phyloP scores from a whole-genome alignment of 2,888 invertebrate genomes.

The Meta bourneti region DNA sequence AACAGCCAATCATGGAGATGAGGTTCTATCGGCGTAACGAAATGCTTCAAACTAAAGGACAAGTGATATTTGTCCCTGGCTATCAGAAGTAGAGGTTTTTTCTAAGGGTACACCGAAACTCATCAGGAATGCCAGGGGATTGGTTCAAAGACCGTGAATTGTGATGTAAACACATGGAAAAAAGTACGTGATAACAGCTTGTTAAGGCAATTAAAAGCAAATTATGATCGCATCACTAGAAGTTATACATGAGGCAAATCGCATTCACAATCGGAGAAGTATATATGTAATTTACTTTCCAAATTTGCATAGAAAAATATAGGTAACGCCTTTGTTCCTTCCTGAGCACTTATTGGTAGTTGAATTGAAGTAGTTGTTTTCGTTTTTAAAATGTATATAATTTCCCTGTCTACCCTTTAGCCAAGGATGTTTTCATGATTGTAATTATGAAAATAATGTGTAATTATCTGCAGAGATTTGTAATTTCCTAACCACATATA shows the following conservation, averaged over 20 bases:
- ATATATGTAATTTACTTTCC: slow-evolving; percentile 19
- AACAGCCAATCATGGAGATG: too few relatives aligned
- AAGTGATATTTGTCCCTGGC: not conserved
- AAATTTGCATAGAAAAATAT: slow-evolving; percentile 15
- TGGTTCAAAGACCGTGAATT: slow-evolving; percentile 19
- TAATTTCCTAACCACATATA: not conserved
- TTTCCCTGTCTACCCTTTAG: not conserved
- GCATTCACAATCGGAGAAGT: slow-evolving; percentile 27
- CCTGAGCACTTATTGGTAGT: slow-evolving; percentile 24
- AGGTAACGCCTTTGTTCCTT: slow-evolving; percentile 23
- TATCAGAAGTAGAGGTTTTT: not conserved
- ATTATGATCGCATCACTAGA: slow-evolving; percentile 22
- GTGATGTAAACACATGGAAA: slow-evolving; percentile 1
- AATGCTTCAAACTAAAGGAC: too few relatives aligned
- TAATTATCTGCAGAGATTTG: not conserved
- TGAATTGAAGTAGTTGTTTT: not conserved
- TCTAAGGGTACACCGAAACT: not conserved
- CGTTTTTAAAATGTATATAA: not conserved
- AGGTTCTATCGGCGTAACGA: too few relatives aligned
- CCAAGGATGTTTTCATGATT: slow-evolving; percentile 14
- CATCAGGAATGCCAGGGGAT: not conserved
- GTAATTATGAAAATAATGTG: not conserved
- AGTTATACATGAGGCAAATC: not conserved
- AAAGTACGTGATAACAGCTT: slow-evolving; percentile 23
- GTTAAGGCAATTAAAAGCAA: slow-evolving; percentile 44